phyloP scores from a whole-genome alignment of 2,888 invertebrate species.

The Physocephala rufipes region DNA sequence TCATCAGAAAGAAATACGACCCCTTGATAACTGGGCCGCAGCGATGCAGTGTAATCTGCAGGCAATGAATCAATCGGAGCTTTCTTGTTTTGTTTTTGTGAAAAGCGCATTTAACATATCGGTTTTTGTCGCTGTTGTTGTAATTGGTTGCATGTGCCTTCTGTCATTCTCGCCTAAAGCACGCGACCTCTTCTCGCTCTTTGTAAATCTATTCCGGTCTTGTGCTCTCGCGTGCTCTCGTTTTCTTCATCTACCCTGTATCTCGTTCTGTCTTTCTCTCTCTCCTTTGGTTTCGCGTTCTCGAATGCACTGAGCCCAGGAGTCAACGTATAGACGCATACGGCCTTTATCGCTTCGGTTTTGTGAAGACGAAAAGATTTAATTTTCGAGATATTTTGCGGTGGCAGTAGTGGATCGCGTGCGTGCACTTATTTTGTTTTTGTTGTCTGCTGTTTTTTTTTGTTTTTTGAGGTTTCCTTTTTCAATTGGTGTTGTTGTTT shows the following conservation, averaged over 20 bases:
- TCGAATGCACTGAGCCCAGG: slow-evolving; percentile 23
- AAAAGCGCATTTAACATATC: slow-evolving; percentile 8
- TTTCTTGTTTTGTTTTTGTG: too few species aligned
- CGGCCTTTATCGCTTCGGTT: background rate
- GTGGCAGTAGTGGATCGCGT: slow-evolving; percentile 7
- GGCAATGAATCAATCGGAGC: background rate
- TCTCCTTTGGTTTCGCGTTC: background rate
- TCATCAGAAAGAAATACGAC: background rate
- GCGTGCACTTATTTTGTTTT: background rate
- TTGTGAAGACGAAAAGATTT: slow-evolving; percentile 3
- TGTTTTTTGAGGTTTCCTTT: background rate
- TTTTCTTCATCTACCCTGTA: background rate
- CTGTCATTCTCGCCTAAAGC: background rate
- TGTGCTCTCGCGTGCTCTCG: background rate
- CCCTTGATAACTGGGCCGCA: background rate
- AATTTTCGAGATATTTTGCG: slow-evolving; percentile 2
- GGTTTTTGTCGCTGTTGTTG: background rate
- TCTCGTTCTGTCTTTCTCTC: background rate
- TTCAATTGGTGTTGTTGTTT: slow-evolving; percentile 20
- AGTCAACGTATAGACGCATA: slow-evolving; percentile 13
- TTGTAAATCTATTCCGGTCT: background rate
- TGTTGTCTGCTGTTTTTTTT: too few species aligned
- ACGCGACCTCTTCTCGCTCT: background rate
- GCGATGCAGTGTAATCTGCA: slow-evolving; percentile 1
- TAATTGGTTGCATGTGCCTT: slow-evolving; percentile 4